Conservation (phyloP, 2,888 invertebrate genomes). For the Agrochola lychnidis region DNA sequence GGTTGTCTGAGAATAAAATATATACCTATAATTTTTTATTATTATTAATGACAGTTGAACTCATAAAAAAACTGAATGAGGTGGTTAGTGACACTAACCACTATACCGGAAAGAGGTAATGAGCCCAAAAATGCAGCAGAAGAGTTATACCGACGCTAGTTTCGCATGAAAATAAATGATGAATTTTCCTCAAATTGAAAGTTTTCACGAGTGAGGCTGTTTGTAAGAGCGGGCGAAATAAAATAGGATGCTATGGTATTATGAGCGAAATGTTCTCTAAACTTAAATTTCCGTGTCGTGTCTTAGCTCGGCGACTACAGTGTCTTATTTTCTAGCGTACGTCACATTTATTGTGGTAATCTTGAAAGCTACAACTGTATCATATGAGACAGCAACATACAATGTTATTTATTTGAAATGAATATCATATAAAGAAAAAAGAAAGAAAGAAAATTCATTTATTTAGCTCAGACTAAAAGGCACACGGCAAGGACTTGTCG, state of each 20-base stretch:
- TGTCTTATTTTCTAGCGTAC: conserved; percentile 35
- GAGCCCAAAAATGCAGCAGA: conserved; percentile 20
- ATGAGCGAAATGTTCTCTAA: conserved; percentile 24
- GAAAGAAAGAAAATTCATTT: too few relatives aligned
- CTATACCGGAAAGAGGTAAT: too few relatives aligned
- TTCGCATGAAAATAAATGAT: conserved; percentile 33
- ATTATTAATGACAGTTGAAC: too few relatives aligned
- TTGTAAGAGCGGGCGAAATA: conserved; percentile 39
- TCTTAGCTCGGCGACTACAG: conserved; percentile 22
- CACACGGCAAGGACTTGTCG: too few relatives aligned
- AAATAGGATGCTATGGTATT: conserved; percentile 39
- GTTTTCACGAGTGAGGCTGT: conserved; percentile 34
- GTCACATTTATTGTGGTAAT: conserved; percentile 35
- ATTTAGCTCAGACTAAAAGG: too few relatives aligned
- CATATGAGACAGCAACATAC: conserved; percentile 13
- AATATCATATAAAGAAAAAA: conserved; percentile 1
- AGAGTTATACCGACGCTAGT: conserved; percentile 1
- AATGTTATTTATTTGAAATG: conserved; percentile 13
- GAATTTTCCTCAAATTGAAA: conserved; percentile 39
- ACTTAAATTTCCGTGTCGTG: conserved; percentile 55
- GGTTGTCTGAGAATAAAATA: too few relatives aligned
- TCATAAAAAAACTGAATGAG: too few relatives aligned
- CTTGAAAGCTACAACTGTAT: conserved; percentile 17
- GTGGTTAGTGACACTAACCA: too few relatives aligned
- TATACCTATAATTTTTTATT: too few relatives aligned